These are phyloP conservation scores for Mus pahari DNA, from an alignment of 2,113 vertebrate genomes.

Conservation along the genomic window DNA sequence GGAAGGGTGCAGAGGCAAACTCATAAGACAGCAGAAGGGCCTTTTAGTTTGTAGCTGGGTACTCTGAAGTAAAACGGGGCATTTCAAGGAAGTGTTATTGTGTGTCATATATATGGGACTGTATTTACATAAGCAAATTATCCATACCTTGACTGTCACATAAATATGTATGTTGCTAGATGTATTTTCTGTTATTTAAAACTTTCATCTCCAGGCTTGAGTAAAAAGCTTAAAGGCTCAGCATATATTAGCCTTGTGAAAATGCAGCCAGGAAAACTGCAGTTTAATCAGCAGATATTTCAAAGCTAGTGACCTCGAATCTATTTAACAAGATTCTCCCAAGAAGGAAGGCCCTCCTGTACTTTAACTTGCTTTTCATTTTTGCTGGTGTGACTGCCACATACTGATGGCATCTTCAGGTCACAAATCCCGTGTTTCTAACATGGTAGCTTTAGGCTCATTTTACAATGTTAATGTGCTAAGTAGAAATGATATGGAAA, in stretches of 20 bases:
- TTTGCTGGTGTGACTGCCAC: not conserved
- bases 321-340: slow-evolving; percentile 44
- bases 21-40: not conserved
- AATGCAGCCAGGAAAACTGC: slow-evolving; percentile 56
- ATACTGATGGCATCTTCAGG: not conserved
- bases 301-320: slow-evolving; percentile 66
- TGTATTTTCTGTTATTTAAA: slow-evolving; percentile 47
- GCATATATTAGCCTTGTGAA: not conserved
- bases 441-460: slow-evolving; percentile 20
- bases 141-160: fast-evolving
- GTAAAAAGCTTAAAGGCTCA: slow-evolving; percentile 64
- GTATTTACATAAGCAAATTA: slow-evolving; percentile 65
- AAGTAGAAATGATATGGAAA: slow-evolving; percentile 73
- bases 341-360: slow-evolving; percentile 24
- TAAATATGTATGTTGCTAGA: not conserved
- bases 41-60: slow-evolving; percentile 22
- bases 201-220: slow-evolving; percentile 16
- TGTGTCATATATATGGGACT: not conserved
- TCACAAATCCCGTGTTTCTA: slow-evolving; percentile 59
- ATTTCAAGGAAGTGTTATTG: slow-evolving; percentile 43
- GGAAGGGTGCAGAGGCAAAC: not conserved
- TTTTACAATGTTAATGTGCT: slow-evolving; percentile 56
- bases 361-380: slow-evolving; percentile 51
- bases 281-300: slow-evolving; percentile 61
- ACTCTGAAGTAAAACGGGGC: slow-evolving; percentile 19